Conservation (phyloP, 2,113 vertebrate genomes). For the Notiomystis cincta region DNA sequence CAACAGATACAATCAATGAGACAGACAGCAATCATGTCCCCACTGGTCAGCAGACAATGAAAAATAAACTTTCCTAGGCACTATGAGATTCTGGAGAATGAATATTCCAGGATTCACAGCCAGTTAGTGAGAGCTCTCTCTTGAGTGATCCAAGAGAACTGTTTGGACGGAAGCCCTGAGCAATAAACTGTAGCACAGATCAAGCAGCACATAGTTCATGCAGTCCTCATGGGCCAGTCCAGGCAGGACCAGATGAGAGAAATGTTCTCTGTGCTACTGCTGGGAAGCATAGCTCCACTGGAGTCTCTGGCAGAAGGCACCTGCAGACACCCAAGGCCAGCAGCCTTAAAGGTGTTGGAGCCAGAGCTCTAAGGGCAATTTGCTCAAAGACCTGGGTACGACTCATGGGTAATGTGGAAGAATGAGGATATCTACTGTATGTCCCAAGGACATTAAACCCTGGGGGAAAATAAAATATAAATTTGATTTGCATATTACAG, state of each 20-base stretch:
- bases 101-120: neutral
- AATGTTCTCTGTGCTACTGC: neutral
- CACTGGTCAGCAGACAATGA: neutral
- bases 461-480: neutral
- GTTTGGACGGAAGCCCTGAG: neutral
- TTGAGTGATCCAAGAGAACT: neutral
- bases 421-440: neutral
- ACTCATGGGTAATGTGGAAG: neutral
- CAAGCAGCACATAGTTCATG: neutral
- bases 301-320: neutral
- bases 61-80: neutral
- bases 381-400: neutral
- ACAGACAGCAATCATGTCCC: neutral
- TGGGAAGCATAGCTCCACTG: neutral
- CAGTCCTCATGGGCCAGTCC: neutral
- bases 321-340: neutral
- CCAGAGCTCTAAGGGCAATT: neutral
- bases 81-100: neutral
- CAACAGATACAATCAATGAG: neutral
- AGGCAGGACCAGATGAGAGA: neutral
- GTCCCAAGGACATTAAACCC: neutral
- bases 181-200: neutral
- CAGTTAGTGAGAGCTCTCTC: neutral
- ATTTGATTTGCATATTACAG: neutral
- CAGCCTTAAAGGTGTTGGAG: neutral